phyloP scores from a whole-genome alignment of 2,113 vertebrate species.

The Triplophysa tibetana region DNA sequence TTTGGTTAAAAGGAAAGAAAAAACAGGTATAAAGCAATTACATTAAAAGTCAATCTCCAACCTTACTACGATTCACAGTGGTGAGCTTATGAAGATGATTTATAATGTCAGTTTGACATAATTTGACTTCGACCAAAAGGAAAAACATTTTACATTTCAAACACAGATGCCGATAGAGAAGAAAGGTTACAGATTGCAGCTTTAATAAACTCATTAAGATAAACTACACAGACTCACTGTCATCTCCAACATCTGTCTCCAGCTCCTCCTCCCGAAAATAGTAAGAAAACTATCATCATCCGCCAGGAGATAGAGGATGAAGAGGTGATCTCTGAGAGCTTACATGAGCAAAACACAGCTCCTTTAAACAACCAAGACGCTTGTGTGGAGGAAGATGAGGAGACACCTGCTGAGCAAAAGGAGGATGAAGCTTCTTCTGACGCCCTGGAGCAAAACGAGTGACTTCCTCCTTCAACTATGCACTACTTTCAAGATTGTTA shows the following conservation, averaged over 20 bases:
- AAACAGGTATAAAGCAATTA: no score
- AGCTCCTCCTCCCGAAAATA: constrained; percentile 44
- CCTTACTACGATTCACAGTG: no score
- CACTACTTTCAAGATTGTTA: not conserved
- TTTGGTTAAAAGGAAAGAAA: no score
- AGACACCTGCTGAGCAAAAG: not conserved
- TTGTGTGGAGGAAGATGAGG: not conserved
- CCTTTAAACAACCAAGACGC: not conserved
- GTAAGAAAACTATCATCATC: constrained; percentile 55
- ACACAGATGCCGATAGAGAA: no score
- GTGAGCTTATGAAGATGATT: no score
- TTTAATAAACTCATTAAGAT: not conserved
- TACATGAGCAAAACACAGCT: constrained; percentile 66
- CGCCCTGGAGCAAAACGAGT: not conserved
- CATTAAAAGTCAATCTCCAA: no score
- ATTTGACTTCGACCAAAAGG: no score
- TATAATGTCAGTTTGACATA: no score
- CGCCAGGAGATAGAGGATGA: constrained; percentile 52
- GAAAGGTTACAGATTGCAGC: no score
- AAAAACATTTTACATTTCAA: no score
- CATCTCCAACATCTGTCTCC: not conserved
- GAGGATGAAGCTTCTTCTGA: constrained; percentile 14
- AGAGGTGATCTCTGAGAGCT: constrained; percentile 49
- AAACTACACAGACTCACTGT: not conserved
- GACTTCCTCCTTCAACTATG: not conserved